Evolutionary conservation across 2,888 invertebrate species (phyloP), one percentile per base, ranked within the genome.

Genomic region (Periphyllus acericola): DNA sequence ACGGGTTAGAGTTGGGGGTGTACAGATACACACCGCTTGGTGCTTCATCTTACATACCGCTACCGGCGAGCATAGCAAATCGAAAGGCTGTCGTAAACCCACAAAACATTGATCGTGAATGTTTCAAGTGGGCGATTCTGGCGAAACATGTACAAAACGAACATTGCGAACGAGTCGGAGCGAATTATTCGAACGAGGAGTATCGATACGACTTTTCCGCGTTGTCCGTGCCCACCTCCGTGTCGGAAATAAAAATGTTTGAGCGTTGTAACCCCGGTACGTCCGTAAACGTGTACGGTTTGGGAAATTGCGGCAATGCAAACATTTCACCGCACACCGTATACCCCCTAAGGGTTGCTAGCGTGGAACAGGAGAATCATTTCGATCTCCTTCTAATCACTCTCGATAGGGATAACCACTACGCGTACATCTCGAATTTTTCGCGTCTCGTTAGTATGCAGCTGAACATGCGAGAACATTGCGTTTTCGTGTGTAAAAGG

Each of bases 61-160:
- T 79, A 8, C 79, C 60, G 1, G 60, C 6, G n/a, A 60, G 1
- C 34, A 79, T 79, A 21, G 3, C 1, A 9, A 1, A 5, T 25
- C 29, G 21, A 8, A 55, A 25, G 25, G 79, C 79, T 2, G n/a
- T 60, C 21, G 3, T 79, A 21, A 79, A 79, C 34, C 60, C 34
- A 3, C 79, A 79, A 79, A 60, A 34, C n/a, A 34, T 34, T 34
- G 60, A 79, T 32, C 3, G 3, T 8, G 32, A n/a, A 25, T 79
- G 79, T 34, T 79, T 79, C 21, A 60, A 79, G 60, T 79, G 60
- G 55, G 60, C 55, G 11, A 79, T 76, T 46, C 19, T 76, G 29
- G 46, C 17, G 19, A 76, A 46, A 76, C 75, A 76, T 3, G 46
- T 76, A 8, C 2, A 14, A n/a, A 4, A 17, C 0, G 1, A 25